These are phyloP conservation scores for Apoderus coryli DNA, from an alignment of 2,888 invertebrate genomes.

Conservation along the genomic window DNA sequence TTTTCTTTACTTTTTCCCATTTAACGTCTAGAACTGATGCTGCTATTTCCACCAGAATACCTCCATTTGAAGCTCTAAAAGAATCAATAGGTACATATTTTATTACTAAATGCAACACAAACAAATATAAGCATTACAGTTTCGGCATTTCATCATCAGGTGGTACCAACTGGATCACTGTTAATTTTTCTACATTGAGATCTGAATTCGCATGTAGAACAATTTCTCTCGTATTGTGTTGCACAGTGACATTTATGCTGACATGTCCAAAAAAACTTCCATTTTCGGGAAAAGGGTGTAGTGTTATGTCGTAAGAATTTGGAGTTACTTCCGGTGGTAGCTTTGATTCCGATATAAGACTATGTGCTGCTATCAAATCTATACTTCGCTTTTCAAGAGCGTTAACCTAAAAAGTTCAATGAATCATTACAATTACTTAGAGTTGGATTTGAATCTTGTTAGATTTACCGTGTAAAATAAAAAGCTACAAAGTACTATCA, in stretches of 20 bases:
- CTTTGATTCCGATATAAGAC: slow-evolving; percentile 46
- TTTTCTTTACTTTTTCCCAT: slow-evolving; percentile 40
- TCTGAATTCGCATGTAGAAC: slow-evolving; percentile 51
- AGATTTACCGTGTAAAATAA: no score
- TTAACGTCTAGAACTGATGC: slow-evolving; percentile 3
- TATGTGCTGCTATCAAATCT: slow-evolving; percentile 54
- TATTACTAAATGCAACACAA: no score
- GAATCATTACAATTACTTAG: slow-evolving; percentile 4
- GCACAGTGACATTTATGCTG: slow-evolving; percentile 53
- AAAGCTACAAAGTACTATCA: no score
- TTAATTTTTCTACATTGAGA: slow-evolving; percentile 38
- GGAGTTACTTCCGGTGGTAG: slow-evolving; percentile 50
- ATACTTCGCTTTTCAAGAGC: slow-evolving; percentile 39
- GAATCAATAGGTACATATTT: no score
- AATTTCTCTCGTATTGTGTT: slow-evolving; percentile 44
- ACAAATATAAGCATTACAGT: no score
- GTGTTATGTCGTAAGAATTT: slow-evolving; percentile 46
- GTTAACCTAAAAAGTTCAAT: slow-evolving; percentile 16
- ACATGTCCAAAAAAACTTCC: slow-evolving; percentile 53
- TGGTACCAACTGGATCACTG: slow-evolving; percentile 20
- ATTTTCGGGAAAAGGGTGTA: slow-evolving; percentile 51
- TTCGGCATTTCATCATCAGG: slow-evolving; percentile 22
- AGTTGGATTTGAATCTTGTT: no score
- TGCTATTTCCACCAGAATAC: no score
- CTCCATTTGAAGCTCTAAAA: no score